Conservation (phyloP, 2,888 invertebrate species). For the Lacanobia wlatinum region DNA sequence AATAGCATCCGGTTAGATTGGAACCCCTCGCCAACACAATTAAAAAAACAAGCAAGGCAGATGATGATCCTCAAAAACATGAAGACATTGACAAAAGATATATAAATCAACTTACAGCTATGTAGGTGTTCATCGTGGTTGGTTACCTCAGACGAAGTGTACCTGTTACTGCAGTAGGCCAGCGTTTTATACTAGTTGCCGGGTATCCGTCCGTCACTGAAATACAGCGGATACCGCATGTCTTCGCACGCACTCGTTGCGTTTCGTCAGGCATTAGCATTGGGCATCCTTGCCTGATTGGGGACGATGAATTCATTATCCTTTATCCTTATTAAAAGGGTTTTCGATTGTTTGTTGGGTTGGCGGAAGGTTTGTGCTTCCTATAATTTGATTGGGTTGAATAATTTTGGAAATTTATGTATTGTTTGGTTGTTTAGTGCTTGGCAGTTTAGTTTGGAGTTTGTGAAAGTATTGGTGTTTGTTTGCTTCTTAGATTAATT, state of each 20-base stretch:
- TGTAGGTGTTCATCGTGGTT: conserved; percentile 84
- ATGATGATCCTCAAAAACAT: background rate
- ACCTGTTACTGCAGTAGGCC: conserved; percentile 10
- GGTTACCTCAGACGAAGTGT: conserved; percentile 82
- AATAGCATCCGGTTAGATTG: too few species aligned
- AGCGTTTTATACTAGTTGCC: conserved; percentile 53
- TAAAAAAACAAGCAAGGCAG: background rate
- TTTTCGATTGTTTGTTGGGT: conserved; percentile 17
- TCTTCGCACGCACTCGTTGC: conserved; percentile 55
- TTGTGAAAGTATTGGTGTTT: background rate
- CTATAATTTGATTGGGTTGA: background rate
- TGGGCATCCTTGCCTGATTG: conserved; percentile 68
- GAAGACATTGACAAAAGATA: conserved; percentile 10
- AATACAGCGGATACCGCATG: conserved; percentile 58
- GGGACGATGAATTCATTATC: conserved; percentile 59
- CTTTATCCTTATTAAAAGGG: conserved; percentile 39
- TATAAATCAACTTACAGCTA: conserved; percentile 79
- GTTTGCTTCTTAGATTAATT: background rate
- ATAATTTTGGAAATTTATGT: background rate
- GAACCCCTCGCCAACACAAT: too few species aligned
- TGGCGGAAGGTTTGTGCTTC: background rate
- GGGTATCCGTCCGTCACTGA: conserved; percentile 52
- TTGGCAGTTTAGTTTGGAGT: background rate
- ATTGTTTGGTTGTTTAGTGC: background rate
- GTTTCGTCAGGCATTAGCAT: conserved; percentile 70